Percentiles rank a stretch among this genome's conserved stretches.
phyloP scores from a whole-genome alignment of 2,888 invertebrate species.

The Dendrolimus pini region DNA sequence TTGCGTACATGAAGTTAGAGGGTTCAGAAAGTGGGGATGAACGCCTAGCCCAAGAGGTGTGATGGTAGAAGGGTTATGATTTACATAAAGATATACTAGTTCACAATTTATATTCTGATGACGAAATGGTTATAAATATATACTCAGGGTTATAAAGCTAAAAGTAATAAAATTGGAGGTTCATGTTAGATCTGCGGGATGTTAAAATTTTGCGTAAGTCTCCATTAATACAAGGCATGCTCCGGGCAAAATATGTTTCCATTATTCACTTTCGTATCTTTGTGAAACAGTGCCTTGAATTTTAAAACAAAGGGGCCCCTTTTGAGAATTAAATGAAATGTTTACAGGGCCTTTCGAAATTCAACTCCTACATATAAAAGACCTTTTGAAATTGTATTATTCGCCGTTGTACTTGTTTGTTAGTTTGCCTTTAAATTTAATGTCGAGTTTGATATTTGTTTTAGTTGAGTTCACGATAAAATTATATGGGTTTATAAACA shows the following conservation, averaged over 20 bases:
- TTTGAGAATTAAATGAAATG: conserved; percentile 12
- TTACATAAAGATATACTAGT: too few species aligned
- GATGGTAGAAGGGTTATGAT: too few species aligned
- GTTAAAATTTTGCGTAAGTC: conserved; percentile 17
- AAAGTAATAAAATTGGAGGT: too few species aligned
- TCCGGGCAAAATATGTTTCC: conserved; percentile 20
- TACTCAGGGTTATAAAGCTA: too few species aligned
- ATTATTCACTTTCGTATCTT: conserved; percentile 25
- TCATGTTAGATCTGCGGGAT: conserved; percentile 1
- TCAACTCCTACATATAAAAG: conserved; percentile 3
- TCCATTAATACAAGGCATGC: conserved; percentile 13
- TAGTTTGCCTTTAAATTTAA: neutral
- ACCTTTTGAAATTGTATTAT: neutral
- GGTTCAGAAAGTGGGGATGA: too few species aligned
- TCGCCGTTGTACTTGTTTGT: neutral
- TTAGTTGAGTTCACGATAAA: too few species aligned
- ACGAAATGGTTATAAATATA: too few species aligned
- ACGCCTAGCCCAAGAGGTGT: too few species aligned
- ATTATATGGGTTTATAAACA: too few species aligned
- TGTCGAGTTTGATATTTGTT: too few species aligned
- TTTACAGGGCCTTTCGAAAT: conserved; percentile 12
- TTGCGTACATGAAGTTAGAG: too few species aligned
- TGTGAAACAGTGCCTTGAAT: conserved; percentile 20
- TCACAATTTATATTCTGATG: too few species aligned
- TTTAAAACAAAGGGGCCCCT: conserved; percentile 21